Conservation (phyloP, 2,888 invertebrate genomes). For the Sepioteuthis lessoniana region DNA sequence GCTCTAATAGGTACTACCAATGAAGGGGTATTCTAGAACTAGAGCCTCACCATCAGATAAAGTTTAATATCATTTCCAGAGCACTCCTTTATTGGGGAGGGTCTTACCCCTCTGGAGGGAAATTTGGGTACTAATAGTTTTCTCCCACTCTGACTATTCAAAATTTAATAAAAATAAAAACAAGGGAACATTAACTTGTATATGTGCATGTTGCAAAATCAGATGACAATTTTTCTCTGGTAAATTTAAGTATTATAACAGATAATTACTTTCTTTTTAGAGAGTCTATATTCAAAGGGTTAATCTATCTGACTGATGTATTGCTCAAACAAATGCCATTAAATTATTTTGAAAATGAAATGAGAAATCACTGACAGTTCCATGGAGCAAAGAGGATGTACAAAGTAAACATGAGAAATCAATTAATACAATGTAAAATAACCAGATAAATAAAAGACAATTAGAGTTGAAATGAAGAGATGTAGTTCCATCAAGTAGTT, state of each 20-base stretch:
- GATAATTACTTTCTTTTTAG: background rate
- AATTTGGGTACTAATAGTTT: too few species aligned
- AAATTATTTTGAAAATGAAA: background rate
- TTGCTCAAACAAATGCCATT: background rate
- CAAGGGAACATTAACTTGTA: too few species aligned
- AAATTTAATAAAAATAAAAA: too few species aligned
- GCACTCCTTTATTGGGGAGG: too few species aligned
- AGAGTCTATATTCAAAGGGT: background rate
- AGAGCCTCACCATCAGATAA: too few species aligned
- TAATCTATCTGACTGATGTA: background rate
- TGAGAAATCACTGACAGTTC: background rate
- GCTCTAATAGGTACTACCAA: too few species aligned
- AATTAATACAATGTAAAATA: constrained; percentile 17
- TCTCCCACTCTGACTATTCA: too few species aligned
- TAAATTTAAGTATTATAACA: background rate
- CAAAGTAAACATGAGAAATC: background rate
- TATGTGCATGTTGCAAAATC: too few species aligned
- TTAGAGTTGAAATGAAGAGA: background rate
- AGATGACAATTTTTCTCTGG: too few species aligned
- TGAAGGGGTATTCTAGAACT: too few species aligned
- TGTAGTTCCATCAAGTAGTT: background rate
- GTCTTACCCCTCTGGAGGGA: too few species aligned
- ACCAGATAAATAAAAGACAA: background rate
- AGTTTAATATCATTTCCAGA: too few species aligned
- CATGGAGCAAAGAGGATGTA: background rate